These are phyloP conservation scores for Phyllotreta striolata DNA, from an alignment of 2,888 invertebrate genomes.

Conservation along the genomic window DNA sequence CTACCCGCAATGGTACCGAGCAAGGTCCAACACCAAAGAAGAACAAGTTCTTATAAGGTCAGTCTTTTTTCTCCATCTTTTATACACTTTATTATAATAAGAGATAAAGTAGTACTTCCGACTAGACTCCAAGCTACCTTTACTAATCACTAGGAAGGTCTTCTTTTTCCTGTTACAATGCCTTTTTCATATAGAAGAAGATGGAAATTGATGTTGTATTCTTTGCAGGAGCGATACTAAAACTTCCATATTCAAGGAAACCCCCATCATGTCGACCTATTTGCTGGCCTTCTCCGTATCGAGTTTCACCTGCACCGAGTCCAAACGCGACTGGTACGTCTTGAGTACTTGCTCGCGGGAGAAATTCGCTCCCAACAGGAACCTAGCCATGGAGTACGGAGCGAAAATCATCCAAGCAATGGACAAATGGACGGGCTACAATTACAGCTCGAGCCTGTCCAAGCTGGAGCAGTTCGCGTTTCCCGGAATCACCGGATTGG, in stretches of 20 bases:
- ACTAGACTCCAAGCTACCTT: too few relatives aligned
- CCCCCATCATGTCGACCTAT: conserved; percentile 82
- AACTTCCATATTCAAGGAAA: conserved; percentile 53
- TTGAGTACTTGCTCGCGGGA: conserved; percentile 39
- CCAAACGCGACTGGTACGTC: not conserved
- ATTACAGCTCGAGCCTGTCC: conserved; percentile 61
- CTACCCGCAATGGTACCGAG: conserved; percentile 46
- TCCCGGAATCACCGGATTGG: conserved; percentile 82
- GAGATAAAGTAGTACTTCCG: too few relatives aligned
- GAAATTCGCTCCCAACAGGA: conserved; percentile 34
- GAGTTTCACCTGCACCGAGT: conserved; percentile 66
- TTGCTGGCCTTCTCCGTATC: conserved; percentile 84
- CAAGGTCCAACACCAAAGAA: conserved; percentile 42
- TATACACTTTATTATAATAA: too few relatives aligned
- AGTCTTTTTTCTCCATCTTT: conserved; percentile 28
- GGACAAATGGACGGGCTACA: conserved; percentile 41
- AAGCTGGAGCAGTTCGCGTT: conserved; percentile 86
- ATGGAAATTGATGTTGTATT: too few relatives aligned
- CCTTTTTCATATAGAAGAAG: not conserved
- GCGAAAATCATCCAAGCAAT: conserved; percentile 38
- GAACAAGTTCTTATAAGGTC: conserved; percentile 7
- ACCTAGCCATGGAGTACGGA: conserved; percentile 41
- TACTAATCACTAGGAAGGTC: too few relatives aligned
- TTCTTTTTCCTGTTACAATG: too few relatives aligned
- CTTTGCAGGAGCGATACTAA: conserved; percentile 1